Conservation (phyloP, 2,113 vertebrate genomes). For the Alexandromys fortis region DNA sequence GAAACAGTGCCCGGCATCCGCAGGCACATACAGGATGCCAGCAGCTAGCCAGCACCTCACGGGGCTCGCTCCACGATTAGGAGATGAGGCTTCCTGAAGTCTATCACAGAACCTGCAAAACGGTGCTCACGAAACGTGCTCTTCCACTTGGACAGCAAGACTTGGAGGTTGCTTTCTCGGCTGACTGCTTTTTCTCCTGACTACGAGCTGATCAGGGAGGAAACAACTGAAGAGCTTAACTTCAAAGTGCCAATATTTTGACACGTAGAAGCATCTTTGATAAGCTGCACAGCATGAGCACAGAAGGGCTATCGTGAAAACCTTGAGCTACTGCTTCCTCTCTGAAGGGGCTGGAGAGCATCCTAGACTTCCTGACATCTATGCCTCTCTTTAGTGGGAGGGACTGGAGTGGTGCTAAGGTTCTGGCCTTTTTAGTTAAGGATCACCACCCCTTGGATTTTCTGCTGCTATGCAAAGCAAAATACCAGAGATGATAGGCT, state of each 20-base stretch:
- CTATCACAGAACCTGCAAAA: not conserved
- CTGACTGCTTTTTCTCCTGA: not conserved
- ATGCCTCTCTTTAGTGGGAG: fast-evolving
- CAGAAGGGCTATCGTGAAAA: not conserved
- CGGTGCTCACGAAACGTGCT: not conserved
- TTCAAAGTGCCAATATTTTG: slow-evolving; percentile 20
- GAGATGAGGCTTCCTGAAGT: not conserved
- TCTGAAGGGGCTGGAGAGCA: not conserved
- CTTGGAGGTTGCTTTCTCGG: not conserved
- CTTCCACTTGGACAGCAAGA: not conserved
- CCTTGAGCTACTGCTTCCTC: not conserved
- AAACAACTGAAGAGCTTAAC: not conserved
- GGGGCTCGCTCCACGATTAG: not conserved
- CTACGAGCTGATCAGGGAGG: not conserved
- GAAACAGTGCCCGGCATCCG: not conserved
- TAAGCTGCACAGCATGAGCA: not conserved
- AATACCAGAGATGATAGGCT: not conserved
- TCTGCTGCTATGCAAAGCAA: not conserved
- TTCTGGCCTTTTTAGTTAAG: not conserved
- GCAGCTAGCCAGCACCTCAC: not conserved
- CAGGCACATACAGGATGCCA: not conserved
- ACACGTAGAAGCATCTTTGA: not conserved
- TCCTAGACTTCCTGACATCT: not conserved
- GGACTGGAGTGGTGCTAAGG: not conserved
- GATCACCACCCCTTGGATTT: not conserved